phyloP scores from a whole-genome alignment of 2,797 vertebrate species.

The Potorous gilbertii region DNA sequence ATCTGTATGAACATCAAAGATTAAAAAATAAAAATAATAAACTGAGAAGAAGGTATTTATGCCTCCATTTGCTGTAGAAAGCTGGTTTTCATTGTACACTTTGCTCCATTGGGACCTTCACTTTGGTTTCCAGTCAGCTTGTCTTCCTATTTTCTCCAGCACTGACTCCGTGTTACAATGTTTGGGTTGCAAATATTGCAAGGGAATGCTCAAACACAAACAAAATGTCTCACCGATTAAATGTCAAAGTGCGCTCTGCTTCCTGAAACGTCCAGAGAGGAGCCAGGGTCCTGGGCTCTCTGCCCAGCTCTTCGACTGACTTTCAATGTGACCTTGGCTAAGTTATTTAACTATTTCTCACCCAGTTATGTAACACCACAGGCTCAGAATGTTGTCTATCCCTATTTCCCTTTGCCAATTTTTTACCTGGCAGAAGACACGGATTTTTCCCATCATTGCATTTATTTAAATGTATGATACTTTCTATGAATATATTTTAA shows the following conservation, averaged over 20 bases:
- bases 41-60: background rate
- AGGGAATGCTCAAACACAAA: conserved; percentile 66
- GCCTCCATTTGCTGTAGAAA: background rate
- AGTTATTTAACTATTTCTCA: conserved; percentile 54
- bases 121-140: conserved; percentile 12
- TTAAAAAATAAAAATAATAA: conserved; percentile 43
- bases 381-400: background rate
- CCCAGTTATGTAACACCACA: background rate
- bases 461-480: background rate
- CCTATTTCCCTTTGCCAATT: background rate
- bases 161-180: conserved; percentile 10
- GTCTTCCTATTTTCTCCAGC: conserved; percentile 44
- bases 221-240: conserved; percentile 67
- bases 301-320: conserved; percentile 51
- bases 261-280: conserved; percentile 65
- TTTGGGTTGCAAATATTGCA: conserved; percentile 62
- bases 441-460: background rate
- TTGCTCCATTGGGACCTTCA: background rate
- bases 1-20: conserved; percentile 4
- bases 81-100: conserved; percentile 41
- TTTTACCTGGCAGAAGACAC: background rate
- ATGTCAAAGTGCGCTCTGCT: conserved; percentile 59
- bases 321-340: conserved; percentile 58
- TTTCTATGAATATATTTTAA: background rate
- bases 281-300: conserved; percentile 56